Percentiles rank a stretch among this genome's conserved stretches.
phyloP scores from a whole-genome alignment of 2,113 vertebrate genomes.

The Lepisosteus osseus region DNA sequence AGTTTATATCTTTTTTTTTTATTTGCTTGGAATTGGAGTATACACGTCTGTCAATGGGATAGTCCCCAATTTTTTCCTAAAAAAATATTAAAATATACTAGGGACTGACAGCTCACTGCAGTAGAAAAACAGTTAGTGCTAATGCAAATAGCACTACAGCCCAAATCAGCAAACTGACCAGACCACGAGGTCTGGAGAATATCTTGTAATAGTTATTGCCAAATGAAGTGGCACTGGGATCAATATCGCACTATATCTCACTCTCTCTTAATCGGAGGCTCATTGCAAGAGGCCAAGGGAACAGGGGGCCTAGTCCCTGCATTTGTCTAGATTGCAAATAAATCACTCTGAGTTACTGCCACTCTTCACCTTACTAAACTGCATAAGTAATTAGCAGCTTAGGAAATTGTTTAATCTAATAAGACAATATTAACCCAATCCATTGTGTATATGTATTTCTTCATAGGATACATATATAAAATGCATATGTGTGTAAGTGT shows the following conservation, averaged over 20 bases:
- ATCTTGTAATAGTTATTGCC: slow-evolving; percentile 94
- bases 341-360: slow-evolving; percentile 87
- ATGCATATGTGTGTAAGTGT: background rate
- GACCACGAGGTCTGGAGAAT: slow-evolving; percentile 58
- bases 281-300: slow-evolving; percentile 94
- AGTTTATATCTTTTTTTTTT: slow-evolving; percentile 32
- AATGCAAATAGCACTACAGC: slow-evolving; percentile 73
- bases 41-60: slow-evolving; percentile 7
- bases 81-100: background rate
- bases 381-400: slow-evolving; percentile 84
- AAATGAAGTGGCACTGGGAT: slow-evolving; percentile 96
- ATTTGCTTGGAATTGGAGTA: slow-evolving; percentile 28
- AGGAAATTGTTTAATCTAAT: slow-evolving; percentile 59
- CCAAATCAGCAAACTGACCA: slow-evolving; percentile 65
- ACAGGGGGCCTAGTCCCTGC: slow-evolving; percentile 87
- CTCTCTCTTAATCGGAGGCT: slow-evolving; percentile 89
- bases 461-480: background rate
- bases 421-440: slow-evolving; percentile 53
- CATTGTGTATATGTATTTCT: background rate
- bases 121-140: slow-evolving; percentile 74
- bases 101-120: slow-evolving; percentile 37
- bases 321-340: slow-evolving; percentile 91
- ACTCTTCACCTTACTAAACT: slow-evolving; percentile 81
- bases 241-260: slow-evolving; percentile 96
- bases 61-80: background rate